Base-by-base conservation (phyloP, 2,888 invertebrate species). In the Drosophila suboccidentalis region DNA sequence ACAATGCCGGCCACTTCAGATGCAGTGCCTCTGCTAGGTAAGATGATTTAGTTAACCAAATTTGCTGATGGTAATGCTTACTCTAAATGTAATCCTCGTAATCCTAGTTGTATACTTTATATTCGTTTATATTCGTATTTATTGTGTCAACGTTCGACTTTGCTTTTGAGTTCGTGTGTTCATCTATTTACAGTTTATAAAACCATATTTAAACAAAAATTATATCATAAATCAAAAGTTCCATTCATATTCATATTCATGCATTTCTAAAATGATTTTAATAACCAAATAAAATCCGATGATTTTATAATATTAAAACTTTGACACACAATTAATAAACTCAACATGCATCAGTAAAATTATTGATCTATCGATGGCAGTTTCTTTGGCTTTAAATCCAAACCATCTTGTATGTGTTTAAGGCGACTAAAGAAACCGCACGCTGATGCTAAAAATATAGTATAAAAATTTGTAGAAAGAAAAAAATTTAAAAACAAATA, bases 1-100 rank as follows among this genome's bases (percentile, higher is more conserved):
- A 98, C 98, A 92, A 98, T 99, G 98, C 98, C 98, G 88, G 98
- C 98, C 91, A 98, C 98, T 73, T 98, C 98, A 76, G 97, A 97
- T 93, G 97, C 97, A 87, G 97, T 97, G 91, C 97, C 97, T 84
- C 94, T 97, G 90, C 94, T 97, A 94, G 96, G 97, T 95, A 93
- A 93, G 88, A 86, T 74, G 51, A 78, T 78, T 78, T 76, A 72
- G 87, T 87, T 87, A 81, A 64, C 78, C 78, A 79, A 57, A 53
- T 29, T 61, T 68, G 34, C 29, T 58, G 58, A 43, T 70, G 71
- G 39, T 79, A 54, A 50, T 83, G 71, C 71, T 76, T 72, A 46
- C 71, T 76, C 47, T 75, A 71, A 55, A 53, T 73, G 81, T 63
- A 67, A 50, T 50, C 39, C 59, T 59, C 17, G 63, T 58, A 38